phyloP scores from a whole-genome alignment of 2,888 invertebrate genomes.

The Pycnomerus fuliginosus region DNA sequence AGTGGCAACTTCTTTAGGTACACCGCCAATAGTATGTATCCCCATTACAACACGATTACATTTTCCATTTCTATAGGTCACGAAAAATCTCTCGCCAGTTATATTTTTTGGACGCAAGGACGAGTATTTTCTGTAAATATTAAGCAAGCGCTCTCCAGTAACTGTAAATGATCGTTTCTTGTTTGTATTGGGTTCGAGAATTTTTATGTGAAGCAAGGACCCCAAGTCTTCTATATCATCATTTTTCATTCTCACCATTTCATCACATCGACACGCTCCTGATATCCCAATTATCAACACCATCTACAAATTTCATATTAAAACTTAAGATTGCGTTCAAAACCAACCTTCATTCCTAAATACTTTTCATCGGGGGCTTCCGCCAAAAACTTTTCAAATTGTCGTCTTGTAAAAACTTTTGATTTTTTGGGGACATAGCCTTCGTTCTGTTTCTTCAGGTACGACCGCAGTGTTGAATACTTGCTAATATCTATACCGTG shows the following conservation, averaged over 20 bases:
- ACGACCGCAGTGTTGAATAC: neutral
- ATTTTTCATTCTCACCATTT: conserved; percentile 22
- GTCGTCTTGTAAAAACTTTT: neutral
- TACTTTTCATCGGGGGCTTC: neutral
- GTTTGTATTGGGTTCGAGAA: conserved; percentile 18
- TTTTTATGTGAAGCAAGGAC: conserved; percentile 15
- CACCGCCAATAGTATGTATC: conserved; percentile 26
- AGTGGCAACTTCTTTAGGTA: conserved; percentile 66
- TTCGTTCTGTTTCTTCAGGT: conserved; percentile 3
- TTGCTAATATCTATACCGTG: neutral
- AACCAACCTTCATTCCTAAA: conserved; percentile 3
- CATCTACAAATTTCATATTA: too few relatives aligned
- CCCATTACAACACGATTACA: conserved; percentile 24
- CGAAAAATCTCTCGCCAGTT: conserved; percentile 12
- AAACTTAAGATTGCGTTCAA: too few relatives aligned
- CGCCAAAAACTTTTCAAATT: too few relatives aligned
- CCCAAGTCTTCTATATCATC: conserved; percentile 22
- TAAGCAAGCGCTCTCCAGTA: too few relatives aligned
- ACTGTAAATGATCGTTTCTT: too few relatives aligned
- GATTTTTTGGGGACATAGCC: conserved; percentile 1
- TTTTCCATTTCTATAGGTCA: conserved; percentile 16
- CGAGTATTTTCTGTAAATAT: conserved; percentile 20
- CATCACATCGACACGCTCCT: conserved; percentile 24
- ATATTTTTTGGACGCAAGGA: conserved; percentile 17
- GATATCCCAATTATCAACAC: conserved; percentile 20